Base-by-base conservation (phyloP, 1,140 invertebrate species). In the Drosophila tristis region DNA sequence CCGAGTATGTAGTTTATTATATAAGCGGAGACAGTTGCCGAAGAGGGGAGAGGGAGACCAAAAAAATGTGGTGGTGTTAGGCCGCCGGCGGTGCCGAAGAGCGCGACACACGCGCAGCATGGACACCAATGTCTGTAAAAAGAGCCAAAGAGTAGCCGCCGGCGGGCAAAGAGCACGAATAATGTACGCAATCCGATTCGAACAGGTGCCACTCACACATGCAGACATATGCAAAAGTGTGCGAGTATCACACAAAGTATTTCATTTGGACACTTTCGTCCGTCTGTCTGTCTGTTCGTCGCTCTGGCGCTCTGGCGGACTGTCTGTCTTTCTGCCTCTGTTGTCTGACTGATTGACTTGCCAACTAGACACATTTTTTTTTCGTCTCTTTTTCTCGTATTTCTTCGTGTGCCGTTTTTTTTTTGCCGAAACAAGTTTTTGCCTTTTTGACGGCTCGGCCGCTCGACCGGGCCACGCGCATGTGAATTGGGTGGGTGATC, bases 101-200 rank as follows among this genome's bases (percentile, higher is more conserved):
- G 80, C 49, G 80, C 76, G 57, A 58, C 80, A 82, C 79, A 85
- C 80, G 76, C 80, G 80, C 71, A 62, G 58, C 23, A 59, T 50
- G 65, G 26, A 76, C 35, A 39, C 11, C 11, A 39, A 39, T 39
- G 35, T 59, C 50, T 49, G 55, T 59, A 60, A 51, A 67, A 66
- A 68, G 64, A 60, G 20, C 50, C 26, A 75, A 77, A 80, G 76
- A 85, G 75, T 50, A 16, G 45, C 9, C 25, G 55, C n/a, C 26
- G 8, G 23, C 35, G 59, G 35, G 15, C 58, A 66, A 87, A 81
- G 78, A 87, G 81, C 51, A 49, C 42, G 48, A 80, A 54, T 76
- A 56, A 67, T 76, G 80, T 80, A 74, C 78, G 79, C 72, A 75
- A 74, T 48, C 56, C n/a, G 51, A 26, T 25, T 45, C 45, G 50